Evolutionary conservation across 2,113 vertebrate genomes (phyloP), one percentile per base, ranked within the genome.

Genomic region (Zosterops pallidus): DNA sequence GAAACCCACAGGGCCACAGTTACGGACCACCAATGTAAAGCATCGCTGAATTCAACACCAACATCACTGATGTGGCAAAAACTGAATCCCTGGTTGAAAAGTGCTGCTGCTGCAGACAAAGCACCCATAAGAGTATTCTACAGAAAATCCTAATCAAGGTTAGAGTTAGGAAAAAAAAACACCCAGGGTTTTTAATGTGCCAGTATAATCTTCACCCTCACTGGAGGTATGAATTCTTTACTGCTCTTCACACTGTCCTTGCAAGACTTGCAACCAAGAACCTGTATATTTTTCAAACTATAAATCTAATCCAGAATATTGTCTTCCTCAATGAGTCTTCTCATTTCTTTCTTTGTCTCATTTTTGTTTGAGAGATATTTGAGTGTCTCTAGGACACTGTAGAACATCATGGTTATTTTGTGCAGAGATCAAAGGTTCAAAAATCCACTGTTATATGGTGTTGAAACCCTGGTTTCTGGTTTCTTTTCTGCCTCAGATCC

Each of bases 131-230:
- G 29, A 59, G 16, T 2, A 59, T 74, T 62, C 42, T 35, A 53
- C 19, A 72, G 42, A 71, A 81, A 86, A 50, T 2, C 52, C 3
- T 23, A 31, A 16, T 3, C 26, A 28, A 15, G 50, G 14, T 14
- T 8, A 39, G 17, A 68, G 8, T 31, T 3, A 23, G 31, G 9
- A 22, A 29, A n/a, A 39, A 39, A 67, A 78, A 28, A 2, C 3
- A 16, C 1, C 9, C 18, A 24, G 0, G 6, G 33, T 52, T 9
- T 23, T 86, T 29, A 64, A 42, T 0, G 2, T 19, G 16, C 17
- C 78, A 75, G 5, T 10, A 0, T 1, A 82, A 59, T 25, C 26
- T 56, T 4, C 22, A 63, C 6, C 23, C 46, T 50, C 23, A 26
- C 3, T 53, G 22, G 3, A 60, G 14, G 19, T 1, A 46, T 2